Evolutionary conservation across 2,888 invertebrate genomes (phyloP).

Genomic region (Ormyrus thymus): DNA sequence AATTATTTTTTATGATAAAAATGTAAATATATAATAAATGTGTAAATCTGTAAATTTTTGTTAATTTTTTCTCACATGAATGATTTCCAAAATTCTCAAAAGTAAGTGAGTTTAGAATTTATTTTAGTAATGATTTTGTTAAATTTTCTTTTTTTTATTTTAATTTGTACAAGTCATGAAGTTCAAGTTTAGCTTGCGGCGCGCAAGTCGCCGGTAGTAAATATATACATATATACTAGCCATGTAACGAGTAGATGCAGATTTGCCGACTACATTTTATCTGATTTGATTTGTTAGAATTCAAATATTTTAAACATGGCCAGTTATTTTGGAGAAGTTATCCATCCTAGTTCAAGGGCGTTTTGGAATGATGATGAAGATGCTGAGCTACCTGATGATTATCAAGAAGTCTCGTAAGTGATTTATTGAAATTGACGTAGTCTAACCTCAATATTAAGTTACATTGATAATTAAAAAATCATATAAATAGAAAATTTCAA

Average conservation of each 20-base stretch:
- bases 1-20: no score
- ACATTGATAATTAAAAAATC: background rate
- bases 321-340: conserved; percentile 69
- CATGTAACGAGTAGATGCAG: no score
- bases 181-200: background rate
- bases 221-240: background rate
- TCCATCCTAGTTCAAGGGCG: conserved; percentile 70
- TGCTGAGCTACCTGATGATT: conserved; percentile 58
- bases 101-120: no score
- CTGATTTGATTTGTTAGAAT: background rate
- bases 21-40: no score
- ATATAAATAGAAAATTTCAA: conserved; percentile 3
- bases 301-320: conserved; percentile 60
- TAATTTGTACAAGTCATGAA: no score
- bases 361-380: conserved; percentile 72
- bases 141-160: background rate
- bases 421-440: background rate
- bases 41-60: no score
- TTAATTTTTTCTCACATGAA: no score
- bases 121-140: no score
- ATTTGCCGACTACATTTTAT: no score
- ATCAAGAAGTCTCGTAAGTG: conserved; percentile 58
- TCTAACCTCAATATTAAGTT: conserved; percentile 54
- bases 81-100: no score
- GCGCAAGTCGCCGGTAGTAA: conserved; percentile 1